Evolutionary conservation across 2,888 invertebrate genomes (phyloP).

Genomic region (Cheilosia vernalis): DNA sequence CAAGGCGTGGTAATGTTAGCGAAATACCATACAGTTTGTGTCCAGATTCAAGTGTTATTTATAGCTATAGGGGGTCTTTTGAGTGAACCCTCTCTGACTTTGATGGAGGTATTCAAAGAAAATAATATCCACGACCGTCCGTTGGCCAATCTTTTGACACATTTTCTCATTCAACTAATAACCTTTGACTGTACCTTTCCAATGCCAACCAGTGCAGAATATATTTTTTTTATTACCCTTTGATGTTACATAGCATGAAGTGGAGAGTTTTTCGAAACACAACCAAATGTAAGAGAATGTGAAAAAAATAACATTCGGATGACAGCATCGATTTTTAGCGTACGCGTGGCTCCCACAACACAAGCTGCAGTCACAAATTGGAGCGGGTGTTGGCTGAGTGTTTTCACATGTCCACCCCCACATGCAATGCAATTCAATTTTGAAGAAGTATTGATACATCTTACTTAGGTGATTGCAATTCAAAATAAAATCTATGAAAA

Average conservation of each 20-base stretch:
- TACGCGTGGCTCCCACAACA: background rate
- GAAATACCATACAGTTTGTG: constrained; percentile 30
- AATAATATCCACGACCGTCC: background rate
- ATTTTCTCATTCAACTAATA: background rate
- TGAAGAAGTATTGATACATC: constrained; percentile 22
- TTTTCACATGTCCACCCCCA: constrained; percentile 5
- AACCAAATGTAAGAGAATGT: constrained; percentile 12
- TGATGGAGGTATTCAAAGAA: constrained; percentile 3
- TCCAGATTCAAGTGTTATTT: constrained; percentile 22
- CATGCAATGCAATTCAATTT: constrained; percentile 24
- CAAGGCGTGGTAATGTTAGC: constrained; percentile 34
- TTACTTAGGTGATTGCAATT: constrained; percentile 1
- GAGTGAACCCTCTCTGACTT: constrained; percentile 21
- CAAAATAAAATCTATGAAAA: constrained; percentile 10
- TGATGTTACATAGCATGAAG: background rate
- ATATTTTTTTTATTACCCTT: background rate
- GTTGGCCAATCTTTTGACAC: background rate
- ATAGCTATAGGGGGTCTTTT: constrained; percentile 25
- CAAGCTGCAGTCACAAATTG: constrained; percentile 17
- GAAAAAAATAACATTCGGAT: background rate
- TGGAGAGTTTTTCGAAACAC: constrained; percentile 4
- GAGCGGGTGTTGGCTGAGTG: constrained; percentile 1
- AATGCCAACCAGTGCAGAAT: background rate
- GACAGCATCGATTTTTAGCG: constrained; percentile 12
- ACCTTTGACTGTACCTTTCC: constrained; percentile 9